Conservation (phyloP, 23 tunicate species). For the Ascidia mentula region DNA sequence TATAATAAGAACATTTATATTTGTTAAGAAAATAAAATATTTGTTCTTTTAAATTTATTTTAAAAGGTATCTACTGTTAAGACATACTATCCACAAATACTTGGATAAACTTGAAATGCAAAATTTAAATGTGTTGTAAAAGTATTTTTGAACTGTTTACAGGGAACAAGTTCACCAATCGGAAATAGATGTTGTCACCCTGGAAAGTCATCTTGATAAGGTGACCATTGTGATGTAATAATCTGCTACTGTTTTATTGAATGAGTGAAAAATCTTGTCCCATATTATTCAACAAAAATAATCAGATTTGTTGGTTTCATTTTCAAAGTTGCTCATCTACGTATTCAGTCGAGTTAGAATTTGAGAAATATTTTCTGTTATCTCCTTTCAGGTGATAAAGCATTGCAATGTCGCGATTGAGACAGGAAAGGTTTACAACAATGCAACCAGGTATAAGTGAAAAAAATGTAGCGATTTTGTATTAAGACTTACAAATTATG, state of each 20-base stretch:
- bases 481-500: too few species aligned
- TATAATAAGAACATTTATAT: too few species aligned
- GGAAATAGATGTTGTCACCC: slow-evolving; percentile 45
- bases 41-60: too few species aligned
- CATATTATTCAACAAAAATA: too few species aligned
- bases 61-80: too few species aligned
- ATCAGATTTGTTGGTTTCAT: not conserved
- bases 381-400: slow-evolving; percentile 19
- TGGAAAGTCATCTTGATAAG: slow-evolving; percentile 65
- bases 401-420: slow-evolving; percentile 41
- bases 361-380: not conserved
- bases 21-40: too few species aligned
- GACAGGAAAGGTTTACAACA: slow-evolving; percentile 50
- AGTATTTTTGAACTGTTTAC: slow-evolving; percentile 13
- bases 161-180: slow-evolving; percentile 67
- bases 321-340: not conserved
- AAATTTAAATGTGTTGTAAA: not conserved
- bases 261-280: too few species aligned
- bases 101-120: too few species aligned
- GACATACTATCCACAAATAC: too few species aligned
- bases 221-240: slow-evolving; percentile 10
- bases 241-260: not conserved
- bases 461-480: not conserved
- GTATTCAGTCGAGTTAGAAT: not conserved
- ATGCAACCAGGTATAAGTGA: slow-evolving; percentile 35